phyloP scores from a whole-genome alignment of 1,140 invertebrate genomes.

The Conus betulinus region DNA sequence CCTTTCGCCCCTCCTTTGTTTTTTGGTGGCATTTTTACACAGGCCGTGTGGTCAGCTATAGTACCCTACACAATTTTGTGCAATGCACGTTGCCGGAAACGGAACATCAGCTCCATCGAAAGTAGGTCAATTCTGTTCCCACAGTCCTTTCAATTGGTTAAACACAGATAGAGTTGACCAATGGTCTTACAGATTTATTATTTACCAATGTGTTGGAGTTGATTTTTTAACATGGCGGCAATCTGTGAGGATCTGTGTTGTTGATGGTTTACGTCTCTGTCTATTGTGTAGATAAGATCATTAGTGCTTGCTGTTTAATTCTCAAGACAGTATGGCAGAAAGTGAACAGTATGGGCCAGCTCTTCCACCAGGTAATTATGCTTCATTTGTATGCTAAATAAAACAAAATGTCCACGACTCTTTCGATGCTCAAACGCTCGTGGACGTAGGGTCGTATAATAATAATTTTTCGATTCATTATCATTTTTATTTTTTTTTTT shows the following conservation, averaged over 20 bases:
- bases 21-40: slow-evolving; percentile 56
- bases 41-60: background rate
- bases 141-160: slow-evolving; percentile 27
- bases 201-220: background rate
- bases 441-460: background rate
- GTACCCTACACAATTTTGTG: background rate
- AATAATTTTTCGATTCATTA: slow-evolving; percentile 24
- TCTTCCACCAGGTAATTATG: slow-evolving; percentile 61
- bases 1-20: slow-evolving; percentile 65
- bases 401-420: background rate
- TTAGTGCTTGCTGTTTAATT: background rate
- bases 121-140: slow-evolving; percentile 27
- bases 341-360: slow-evolving; percentile 60
- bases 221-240: slow-evolving; percentile 47
- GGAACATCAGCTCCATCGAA: background rate
- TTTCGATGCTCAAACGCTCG: background rate
- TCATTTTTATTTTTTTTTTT: slow-evolving; percentile 20
- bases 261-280: background rate
- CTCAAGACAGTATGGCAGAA: slow-evolving; percentile 35
- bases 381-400: background rate
- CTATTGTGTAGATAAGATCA: background rate
- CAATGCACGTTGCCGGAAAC: slow-evolving; percentile 24
- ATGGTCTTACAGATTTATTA: slow-evolving; percentile 34
- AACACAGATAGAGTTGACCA: slow-evolving; percentile 31
- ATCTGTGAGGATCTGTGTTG: background rate